Conservation (phyloP, 2,797 vertebrate genomes). For the Crocodylus rhombifer region DNA sequence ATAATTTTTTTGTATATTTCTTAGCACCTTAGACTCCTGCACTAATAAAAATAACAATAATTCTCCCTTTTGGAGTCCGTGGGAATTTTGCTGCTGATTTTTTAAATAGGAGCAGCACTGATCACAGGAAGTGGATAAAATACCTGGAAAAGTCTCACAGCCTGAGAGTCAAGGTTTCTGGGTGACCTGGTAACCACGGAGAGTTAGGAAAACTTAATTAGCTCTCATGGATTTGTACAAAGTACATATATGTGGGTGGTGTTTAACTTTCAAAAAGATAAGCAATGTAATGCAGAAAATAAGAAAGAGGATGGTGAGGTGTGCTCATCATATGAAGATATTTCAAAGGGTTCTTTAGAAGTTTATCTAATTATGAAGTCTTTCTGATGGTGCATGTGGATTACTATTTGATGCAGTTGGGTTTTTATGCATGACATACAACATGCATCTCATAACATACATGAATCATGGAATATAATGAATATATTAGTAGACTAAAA, state of each 20-base stretch:
- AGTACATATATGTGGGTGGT: not conserved
- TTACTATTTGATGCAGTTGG: not conserved
- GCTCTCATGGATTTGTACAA: not conserved
- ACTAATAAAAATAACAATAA: too few relatives aligned
- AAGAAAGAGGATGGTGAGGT: not conserved
- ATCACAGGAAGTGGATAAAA: not conserved
- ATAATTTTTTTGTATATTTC: not conserved
- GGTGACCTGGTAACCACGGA: not conserved
- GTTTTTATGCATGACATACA: not conserved
- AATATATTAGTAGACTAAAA: not conserved
- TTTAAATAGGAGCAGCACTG: not conserved
- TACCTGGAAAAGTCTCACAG: not conserved
- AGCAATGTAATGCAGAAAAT: not conserved
- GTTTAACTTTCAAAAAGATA: not conserved
- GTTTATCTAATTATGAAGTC: not conserved
- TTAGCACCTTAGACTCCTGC: too few relatives aligned
- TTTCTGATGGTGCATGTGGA: not conserved
- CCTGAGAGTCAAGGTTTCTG: not conserved
- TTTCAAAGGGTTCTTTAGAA: not conserved
- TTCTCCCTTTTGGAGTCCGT: not conserved
- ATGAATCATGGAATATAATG: rapidly evolving
- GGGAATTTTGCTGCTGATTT: not conserved
- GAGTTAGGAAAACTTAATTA: not conserved
- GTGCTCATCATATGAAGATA: not conserved
- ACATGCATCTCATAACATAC: too few relatives aligned